phyloP scores from a whole-genome alignment of 2,888 invertebrate genomes.

The Empis stercorea region DNA sequence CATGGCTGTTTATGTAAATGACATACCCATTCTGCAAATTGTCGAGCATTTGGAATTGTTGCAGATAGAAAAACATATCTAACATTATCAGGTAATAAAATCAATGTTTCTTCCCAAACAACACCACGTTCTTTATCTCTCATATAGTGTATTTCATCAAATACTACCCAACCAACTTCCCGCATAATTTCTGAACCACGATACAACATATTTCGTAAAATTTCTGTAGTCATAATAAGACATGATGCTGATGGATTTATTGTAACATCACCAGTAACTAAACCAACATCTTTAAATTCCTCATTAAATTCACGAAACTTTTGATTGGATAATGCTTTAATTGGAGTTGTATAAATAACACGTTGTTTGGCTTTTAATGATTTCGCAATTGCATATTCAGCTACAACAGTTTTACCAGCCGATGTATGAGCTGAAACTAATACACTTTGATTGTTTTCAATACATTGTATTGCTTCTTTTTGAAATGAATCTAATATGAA shows the following conservation, averaged over 20 bases:
- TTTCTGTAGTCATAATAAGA: conserved; percentile 99
- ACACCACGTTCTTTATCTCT: conserved; percentile 98
- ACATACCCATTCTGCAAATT: conserved; percentile 90
- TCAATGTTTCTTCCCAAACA: conserved; percentile 95
- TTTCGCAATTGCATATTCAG: conserved; percentile 92
- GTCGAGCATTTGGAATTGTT: conserved; percentile 96
- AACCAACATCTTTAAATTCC: conserved; percentile 94
- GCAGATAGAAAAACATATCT: conserved; percentile 98
- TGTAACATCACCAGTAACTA: conserved; percentile 98
- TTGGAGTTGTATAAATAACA: conserved; percentile 98
- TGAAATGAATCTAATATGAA: conserved; percentile 97
- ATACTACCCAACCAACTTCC: conserved; percentile 99
- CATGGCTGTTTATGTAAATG: conserved; percentile 93
- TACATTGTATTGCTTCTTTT: conserved; percentile 88
- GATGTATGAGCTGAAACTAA: conserved; percentile 98
- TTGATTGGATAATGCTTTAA: conserved; percentile 98
- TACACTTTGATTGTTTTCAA: conserved; percentile 96
- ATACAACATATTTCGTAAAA: conserved; percentile 96
- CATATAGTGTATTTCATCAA: conserved; percentile 99
- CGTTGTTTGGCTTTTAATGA: conserved; percentile 89
- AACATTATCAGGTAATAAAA: conserved; percentile 91
- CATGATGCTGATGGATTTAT: conserved; percentile 97
- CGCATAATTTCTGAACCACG: conserved; percentile 97
- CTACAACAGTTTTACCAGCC: conserved; percentile 98
- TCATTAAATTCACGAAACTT: conserved; percentile 97